Base-by-base conservation (phyloP, 2,888 invertebrate genomes). In the Dryobotodes eremita region DNA sequence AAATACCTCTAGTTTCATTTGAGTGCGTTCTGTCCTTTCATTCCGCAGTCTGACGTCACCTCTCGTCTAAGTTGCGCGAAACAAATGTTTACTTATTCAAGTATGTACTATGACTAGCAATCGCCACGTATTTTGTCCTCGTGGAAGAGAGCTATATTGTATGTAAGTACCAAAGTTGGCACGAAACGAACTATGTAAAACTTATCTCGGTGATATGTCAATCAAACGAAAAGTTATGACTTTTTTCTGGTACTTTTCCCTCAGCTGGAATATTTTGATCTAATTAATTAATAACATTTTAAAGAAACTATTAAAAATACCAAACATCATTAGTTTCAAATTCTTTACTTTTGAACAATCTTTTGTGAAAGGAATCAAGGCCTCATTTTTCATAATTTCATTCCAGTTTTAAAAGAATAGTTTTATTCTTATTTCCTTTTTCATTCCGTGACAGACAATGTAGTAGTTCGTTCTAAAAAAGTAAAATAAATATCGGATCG, bases 1-100 rank as follows among this genome's bases (percentile, higher is more conserved):
- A 83, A 76, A 82, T 81, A 85, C 87, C 86, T 83, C 71, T 71
- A 50, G 61, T 70, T 80, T 71, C 62, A 66, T 68, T 77, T 79
- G 48, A 53, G 53, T 2, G 36, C 5, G 3, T 5, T 36, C 5
- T 3, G 36, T 53, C 57, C 68, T 76, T 85, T 77, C 62, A 83
- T 81, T 82, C 65, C 77, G 46, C 10, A 23, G n/a, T 50, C 31
- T 89, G 79, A 87, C 88, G 88, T 84, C 85, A 90, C 31, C 53
- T 46, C 42, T 46, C 48, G 53, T 55, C 71, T 66, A n/a, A n/a
- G n/a, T n/a, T n/a, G n/a, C n/a, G 61, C 62, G 48, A 75, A 71
- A 70, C 80, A 66, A 75, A 82, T 84, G 79, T 89, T 88, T 79
- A 83, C 75, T 62, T 83, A 80, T 78, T 73, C 61, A 79, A 75